phyloP scores from a whole-genome alignment of 2,113 vertebrate genomes.

The Ailuropoda melanoleuca region DNA sequence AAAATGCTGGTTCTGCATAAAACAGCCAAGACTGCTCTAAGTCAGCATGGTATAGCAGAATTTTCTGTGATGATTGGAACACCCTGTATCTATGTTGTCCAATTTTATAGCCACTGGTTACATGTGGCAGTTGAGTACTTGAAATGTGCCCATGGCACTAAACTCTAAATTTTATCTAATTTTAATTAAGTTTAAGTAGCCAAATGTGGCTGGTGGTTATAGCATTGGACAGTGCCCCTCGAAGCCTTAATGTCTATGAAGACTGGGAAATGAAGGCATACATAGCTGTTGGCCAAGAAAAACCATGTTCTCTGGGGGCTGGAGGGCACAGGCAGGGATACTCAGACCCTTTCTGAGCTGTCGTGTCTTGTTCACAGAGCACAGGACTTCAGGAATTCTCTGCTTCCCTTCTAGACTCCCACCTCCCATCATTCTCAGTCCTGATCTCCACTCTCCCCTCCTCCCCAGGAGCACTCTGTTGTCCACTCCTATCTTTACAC shows the following conservation, averaged over 20 bases:
- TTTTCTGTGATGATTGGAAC: neutral
- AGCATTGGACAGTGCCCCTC: neutral
- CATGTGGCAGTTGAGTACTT: neutral
- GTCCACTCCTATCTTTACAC: neutral
- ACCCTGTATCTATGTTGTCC: rapidly evolving
- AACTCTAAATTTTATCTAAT: neutral
- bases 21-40: too few species aligned
- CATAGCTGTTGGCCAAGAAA: neutral
- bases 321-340: too few species aligned
- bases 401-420: neutral
- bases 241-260: neutral
- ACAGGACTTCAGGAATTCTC: neutral
- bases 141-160: neutral
- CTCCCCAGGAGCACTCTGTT: neutral
- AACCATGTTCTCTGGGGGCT: neutral
- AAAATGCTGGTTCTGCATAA: neutral
- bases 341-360: neutral
- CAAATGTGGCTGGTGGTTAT: neutral
- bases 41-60: neutral
- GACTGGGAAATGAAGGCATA: neutral
- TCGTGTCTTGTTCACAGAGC: neutral
- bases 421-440: neutral
- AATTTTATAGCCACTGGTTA: neutral
- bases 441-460: neutral
- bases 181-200: neutral